phyloP scores from a whole-genome alignment of 1,140 invertebrate genomes.

The Pachypeltis micranthus region DNA sequence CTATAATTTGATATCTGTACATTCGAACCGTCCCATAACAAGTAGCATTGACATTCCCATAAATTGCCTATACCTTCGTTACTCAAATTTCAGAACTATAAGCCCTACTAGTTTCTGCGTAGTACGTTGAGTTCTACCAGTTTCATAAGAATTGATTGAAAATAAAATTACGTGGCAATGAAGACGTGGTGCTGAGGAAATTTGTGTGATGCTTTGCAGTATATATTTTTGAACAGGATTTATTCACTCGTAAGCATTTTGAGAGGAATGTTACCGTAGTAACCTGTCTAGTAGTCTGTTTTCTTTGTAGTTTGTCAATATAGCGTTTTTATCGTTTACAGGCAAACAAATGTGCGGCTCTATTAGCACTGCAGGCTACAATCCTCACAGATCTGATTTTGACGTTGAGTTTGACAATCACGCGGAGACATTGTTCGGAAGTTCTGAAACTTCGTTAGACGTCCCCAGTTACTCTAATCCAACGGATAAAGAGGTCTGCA shows the following conservation, averaged over 20 bases:
- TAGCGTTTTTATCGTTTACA: neutral
- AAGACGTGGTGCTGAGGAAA: too few relatives aligned
- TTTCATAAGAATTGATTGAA: neutral
- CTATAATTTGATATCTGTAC: too few relatives aligned
- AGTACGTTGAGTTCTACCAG: neutral
- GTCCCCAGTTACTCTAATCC: neutral
- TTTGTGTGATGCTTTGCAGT: too few relatives aligned
- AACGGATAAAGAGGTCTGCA: neutral
- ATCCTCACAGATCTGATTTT: slow-evolving; percentile 76
- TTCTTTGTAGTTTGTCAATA: neutral
- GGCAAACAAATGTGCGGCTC: neutral
- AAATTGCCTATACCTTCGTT: neutral
- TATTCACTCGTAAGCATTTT: neutral
- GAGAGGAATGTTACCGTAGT: neutral
- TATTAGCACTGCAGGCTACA: slow-evolving; percentile 53
- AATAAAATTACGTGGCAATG: neutral
- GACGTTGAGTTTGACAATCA: slow-evolving; percentile 69
- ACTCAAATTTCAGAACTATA: neutral
- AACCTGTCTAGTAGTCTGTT: neutral
- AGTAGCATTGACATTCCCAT: neutral
- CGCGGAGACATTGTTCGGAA: slow-evolving; percentile 55
- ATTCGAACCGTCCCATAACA: neutral
- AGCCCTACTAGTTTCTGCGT: too few relatives aligned
- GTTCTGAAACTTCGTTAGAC: neutral
- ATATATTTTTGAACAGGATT: neutral